Evolutionary conservation across 2,113 vertebrate species (phyloP), one percentile per base, ranked within the genome.

Genomic region (Pogonocichla stellata): DNA sequence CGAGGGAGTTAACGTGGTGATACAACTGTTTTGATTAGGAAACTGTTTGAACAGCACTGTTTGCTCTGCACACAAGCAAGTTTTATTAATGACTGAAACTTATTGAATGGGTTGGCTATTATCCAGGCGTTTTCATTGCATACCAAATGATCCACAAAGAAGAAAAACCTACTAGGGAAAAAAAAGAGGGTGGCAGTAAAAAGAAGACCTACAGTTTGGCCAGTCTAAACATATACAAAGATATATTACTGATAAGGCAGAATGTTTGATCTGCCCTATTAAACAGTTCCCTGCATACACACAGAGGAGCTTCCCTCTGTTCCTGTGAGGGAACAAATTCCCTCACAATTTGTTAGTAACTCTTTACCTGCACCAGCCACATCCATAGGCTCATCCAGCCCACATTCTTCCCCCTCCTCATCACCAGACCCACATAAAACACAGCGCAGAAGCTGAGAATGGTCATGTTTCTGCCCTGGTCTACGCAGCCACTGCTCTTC

Each of bases 11-110:
- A 97, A 93, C 8, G 0, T 6, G 43, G n/a, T 25, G 48, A 64
- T 73, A 84, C 64, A 74, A 74, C n/a, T 86, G 82, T 93, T 96
- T 95, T 88, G 56, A 90, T 94, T 40, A 79, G 88, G 86, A 93
- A 94, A 92, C 36, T 74, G 65, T 93, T 82, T 85, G 88, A 94
- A 93, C 75, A 88, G 85, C n/a, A 53, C 56, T 80, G 80, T 94
- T 94, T 93, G 90, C 79, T 88, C 38, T 83, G 65, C 61, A 88
- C 64, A 95, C 75, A 94, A 80, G 56, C 79, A 86, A 74, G 72
- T 70, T 80, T 75, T 93, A 95, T 74, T 89, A 94, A 86, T 51
- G 51, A 91, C 72, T 80, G 80, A 92, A 93, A 93, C 60, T 61
- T 92, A 93, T 5, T 95, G 92, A 86, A 72, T 42, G 14, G 17